Evolutionary conservation across 1,140 invertebrate species (phyloP).

Genomic region (Globodera rostochiensis): DNA sequence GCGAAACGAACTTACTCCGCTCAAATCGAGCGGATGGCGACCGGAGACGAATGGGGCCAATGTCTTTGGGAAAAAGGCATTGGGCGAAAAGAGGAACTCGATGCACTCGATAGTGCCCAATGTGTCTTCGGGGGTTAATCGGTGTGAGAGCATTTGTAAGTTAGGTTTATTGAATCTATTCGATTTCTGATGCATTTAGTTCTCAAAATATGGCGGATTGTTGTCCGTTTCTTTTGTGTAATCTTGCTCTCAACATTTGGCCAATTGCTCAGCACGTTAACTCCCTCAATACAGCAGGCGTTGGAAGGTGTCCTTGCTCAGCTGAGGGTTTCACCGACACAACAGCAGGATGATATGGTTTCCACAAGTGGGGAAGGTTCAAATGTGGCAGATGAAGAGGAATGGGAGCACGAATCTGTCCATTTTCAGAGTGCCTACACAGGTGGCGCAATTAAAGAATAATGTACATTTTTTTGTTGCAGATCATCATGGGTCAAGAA

Average conservation of each 20-base stretch:
- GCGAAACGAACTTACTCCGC: background rate
- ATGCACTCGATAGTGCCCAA: no score
- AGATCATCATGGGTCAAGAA: constrained; percentile 7
- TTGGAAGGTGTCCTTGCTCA: constrained; percentile 6
- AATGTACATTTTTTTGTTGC: background rate
- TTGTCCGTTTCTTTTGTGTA: constrained; percentile 2
- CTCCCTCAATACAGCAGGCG: constrained; percentile 20
- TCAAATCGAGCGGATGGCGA: background rate
- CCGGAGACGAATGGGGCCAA: background rate
- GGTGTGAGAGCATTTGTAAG: background rate
- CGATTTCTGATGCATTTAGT: constrained; percentile 8
- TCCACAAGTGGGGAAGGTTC: constrained; percentile 39
- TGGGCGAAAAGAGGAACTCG: background rate
- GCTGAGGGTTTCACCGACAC: background rate
- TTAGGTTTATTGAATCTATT: background rate
- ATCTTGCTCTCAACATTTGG: constrained; percentile 21
- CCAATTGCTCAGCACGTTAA: constrained; percentile 19
- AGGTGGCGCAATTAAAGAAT: background rate
- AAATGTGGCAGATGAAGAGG: constrained; percentile 40
- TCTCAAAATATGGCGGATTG: constrained; percentile 7
- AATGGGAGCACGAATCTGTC: constrained; percentile 27
- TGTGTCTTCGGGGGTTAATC: background rate
- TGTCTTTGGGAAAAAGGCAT: background rate
- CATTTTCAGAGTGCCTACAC: constrained; percentile 7
- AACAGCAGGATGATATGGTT: constrained; percentile 34